Percentiles rank a stretch among this genome's conserved stretches.
Evolutionary conservation across 2,888 invertebrate species (phyloP).

Genomic region (Graphium colonna): DNA sequence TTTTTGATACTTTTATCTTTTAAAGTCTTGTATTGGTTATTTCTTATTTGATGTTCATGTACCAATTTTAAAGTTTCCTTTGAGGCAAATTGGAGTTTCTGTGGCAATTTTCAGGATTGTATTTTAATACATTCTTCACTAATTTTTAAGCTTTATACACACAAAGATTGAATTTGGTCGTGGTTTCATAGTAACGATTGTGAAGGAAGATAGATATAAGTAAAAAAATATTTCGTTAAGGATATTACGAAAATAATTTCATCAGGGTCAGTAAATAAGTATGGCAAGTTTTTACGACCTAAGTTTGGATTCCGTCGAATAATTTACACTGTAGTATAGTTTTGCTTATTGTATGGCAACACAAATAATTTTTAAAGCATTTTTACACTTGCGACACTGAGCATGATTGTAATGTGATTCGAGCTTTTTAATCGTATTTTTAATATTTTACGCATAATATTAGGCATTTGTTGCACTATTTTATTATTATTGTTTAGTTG

Average conservation of each 20-base stretch:
- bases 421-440: conserved; percentile 44
- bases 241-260: not conserved
- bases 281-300: not conserved
- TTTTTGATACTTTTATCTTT: no score
- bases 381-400: conserved; percentile 44
- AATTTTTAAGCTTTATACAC: not conserved
- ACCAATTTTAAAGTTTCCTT: no score
- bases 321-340: conserved; percentile 14
- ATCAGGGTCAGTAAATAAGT: conserved; percentile 2
- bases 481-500: conserved; percentile 39
- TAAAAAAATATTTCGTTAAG: not conserved
- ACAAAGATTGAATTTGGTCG: not conserved
- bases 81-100: no score
- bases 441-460: conserved; percentile 27
- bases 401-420: conserved; percentile 44
- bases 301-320: conserved; percentile 19
- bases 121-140: not conserved
- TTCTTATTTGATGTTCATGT: no score
- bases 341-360: conserved; percentile 37
- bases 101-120: not conserved
- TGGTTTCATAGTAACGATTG: not conserved
- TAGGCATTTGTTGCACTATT: conserved; percentile 40
- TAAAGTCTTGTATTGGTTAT: no score
- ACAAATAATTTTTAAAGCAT: conserved; percentile 33
- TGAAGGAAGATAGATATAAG: not conserved